Percentiles rank a stretch among this genome's conserved stretches.
Evolutionary conservation across 2,797 vertebrate genomes (phyloP).

Genomic region (Columba guinea): DNA sequence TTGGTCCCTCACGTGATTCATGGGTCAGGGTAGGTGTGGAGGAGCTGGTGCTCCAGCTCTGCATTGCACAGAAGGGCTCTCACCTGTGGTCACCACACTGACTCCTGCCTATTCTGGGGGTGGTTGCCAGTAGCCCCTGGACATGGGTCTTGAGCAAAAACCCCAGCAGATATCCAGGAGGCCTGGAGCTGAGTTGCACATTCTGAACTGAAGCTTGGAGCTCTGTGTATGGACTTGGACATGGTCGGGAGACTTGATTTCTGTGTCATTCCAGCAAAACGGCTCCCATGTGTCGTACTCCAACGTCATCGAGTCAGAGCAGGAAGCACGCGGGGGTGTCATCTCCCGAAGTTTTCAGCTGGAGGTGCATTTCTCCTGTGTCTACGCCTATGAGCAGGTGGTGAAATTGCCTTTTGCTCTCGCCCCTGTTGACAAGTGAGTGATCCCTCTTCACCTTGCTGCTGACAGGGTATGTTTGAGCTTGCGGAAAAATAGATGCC

Average conservation of each 20-base stretch:
- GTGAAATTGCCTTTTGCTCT: slow-evolving; percentile 54
- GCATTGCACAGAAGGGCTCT: neutral
- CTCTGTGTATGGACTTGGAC: neutral
- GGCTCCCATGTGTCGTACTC: slow-evolving; percentile 52
- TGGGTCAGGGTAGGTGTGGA: neutral
- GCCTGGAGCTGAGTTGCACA: neutral
- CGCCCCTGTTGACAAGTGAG: slow-evolving; percentile 63
- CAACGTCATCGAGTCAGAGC: neutral
- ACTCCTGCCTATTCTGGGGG: neutral
- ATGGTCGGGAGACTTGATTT: neutral
- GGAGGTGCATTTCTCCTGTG: slow-evolving; percentile 61
- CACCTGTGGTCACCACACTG: neutral
- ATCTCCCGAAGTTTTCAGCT: slow-evolving; percentile 53
- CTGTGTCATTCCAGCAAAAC: slow-evolving; percentile 60
- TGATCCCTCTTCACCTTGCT: neutral
- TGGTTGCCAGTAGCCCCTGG: neutral
- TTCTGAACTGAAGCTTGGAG: neutral
- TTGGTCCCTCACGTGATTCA: neutral
- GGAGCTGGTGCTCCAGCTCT: neutral
- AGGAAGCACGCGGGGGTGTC: neutral
- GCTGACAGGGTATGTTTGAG: neutral
- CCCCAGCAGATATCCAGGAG: neutral
- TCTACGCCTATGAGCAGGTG: slow-evolving; percentile 61
- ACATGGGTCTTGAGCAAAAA: neutral
- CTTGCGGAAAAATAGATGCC: neutral